Evolutionary conservation across 2,888 invertebrate species (phyloP).

Genomic region (Nemotelus pantherinus): DNA sequence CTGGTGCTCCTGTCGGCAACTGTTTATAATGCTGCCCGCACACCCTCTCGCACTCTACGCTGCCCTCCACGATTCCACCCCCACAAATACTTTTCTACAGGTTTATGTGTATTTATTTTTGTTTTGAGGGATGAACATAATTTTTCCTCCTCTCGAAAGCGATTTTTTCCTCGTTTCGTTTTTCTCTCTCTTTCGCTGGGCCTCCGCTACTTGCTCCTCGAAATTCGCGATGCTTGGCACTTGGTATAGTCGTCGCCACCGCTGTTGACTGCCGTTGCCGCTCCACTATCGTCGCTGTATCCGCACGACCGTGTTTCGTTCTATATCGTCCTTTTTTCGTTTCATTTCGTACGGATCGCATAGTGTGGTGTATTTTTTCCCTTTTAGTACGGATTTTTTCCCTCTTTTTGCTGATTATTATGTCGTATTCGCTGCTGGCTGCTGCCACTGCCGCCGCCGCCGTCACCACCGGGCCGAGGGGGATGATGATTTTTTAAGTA

Average conservation of each 20-base stretch:
- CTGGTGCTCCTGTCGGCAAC: conserved; percentile 20
- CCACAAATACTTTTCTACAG: conserved; percentile 42
- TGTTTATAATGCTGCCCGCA: conserved; percentile 22
- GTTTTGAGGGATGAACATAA: conserved; percentile 43
- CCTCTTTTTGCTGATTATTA: conserved; percentile 42
- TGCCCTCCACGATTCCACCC: conserved; percentile 27
- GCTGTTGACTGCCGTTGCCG: conserved; percentile 14
- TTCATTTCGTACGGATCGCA: conserved; percentile 29
- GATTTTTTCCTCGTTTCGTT: conserved; percentile 40
- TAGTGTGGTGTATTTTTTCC: conserved; percentile 44
- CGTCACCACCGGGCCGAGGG: conserved; percentile 33
- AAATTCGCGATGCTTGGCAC: not conserved
- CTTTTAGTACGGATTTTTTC: conserved; percentile 39
- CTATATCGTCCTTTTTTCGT: conserved; percentile 42
- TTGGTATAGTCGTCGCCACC: conserved; percentile 11
- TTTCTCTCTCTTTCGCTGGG: conserved; percentile 31
- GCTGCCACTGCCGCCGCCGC: conserved; percentile 42
- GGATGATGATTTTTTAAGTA: conserved; percentile 47
- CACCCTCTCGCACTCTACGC: conserved; percentile 17
- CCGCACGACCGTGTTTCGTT: conserved; percentile 30
- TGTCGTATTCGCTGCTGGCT: conserved; percentile 41
- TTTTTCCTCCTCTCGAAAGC: conserved; percentile 39
- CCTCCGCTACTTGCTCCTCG: conserved; percentile 7
- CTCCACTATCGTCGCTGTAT: conserved; percentile 3
- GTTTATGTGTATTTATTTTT: conserved; percentile 39